phyloP scores from a whole-genome alignment of 2,113 vertebrate genomes.

The Isichthys henryi region DNA sequence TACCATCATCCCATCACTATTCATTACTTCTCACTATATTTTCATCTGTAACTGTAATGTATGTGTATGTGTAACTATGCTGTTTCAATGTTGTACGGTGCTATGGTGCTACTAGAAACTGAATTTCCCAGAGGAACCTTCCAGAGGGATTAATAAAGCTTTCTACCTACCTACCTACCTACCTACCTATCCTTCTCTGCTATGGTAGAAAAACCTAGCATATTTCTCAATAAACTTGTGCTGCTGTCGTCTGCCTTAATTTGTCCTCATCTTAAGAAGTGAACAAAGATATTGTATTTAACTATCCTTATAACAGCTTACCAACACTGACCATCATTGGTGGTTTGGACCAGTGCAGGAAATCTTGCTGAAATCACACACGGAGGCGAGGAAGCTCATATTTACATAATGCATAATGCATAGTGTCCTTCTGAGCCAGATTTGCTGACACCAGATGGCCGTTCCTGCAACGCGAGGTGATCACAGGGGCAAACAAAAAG shows the following conservation, averaged over 20 bases:
- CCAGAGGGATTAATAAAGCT: too few species aligned
- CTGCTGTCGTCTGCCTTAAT: background rate
- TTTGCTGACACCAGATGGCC: conserved; percentile 52
- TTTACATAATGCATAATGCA: conserved; percentile 23
- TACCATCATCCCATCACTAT: too few species aligned
- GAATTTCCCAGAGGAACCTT: too few species aligned
- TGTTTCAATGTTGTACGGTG: too few species aligned
- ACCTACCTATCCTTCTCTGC: background rate
- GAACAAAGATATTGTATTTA: background rate
- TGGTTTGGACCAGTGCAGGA: background rate
- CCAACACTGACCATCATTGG: background rate
- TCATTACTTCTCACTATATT: too few species aligned
- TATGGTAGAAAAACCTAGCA: background rate
- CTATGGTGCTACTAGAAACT: too few species aligned
- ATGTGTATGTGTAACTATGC: too few species aligned
- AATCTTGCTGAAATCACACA: conserved; percentile 37
- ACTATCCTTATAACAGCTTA: background rate
- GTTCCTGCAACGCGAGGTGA: conserved; percentile 50
- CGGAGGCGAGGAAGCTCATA: background rate
- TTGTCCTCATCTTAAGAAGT: background rate
- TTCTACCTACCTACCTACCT: too few species aligned
- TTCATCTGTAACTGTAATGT: too few species aligned
- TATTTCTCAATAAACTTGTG: background rate
- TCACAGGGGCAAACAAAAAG: conserved; percentile 53
- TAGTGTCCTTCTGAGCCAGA: conserved; percentile 42